Conservation (phyloP, 92 coral and sea anemone genomes). For the Zoanthus solanderi region DNA sequence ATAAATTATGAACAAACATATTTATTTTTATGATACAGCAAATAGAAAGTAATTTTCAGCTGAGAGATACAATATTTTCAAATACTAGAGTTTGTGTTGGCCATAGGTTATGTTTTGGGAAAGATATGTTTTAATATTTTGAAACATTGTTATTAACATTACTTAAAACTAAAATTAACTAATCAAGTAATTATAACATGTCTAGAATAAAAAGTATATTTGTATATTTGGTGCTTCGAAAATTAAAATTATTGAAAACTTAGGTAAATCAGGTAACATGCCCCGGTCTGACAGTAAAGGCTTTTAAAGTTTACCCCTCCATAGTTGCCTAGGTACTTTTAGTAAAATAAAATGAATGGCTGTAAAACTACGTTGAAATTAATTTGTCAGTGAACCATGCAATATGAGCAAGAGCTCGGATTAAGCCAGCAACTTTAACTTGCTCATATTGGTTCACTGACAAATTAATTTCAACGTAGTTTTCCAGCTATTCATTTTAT, state of each 20-base stretch:
- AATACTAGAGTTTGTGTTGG: slow-evolving; percentile 4
- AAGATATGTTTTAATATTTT: not conserved
- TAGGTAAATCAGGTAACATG: too few relatives aligned
- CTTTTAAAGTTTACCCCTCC: too few relatives aligned
- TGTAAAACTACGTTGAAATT: too few relatives aligned
- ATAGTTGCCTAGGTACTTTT: too few relatives aligned
- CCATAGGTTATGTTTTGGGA: not conserved
- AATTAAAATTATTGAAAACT: not conserved
- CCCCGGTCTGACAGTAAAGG: too few relatives aligned
- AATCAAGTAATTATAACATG: slow-evolving; percentile 12
- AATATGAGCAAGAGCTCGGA: too few relatives aligned
- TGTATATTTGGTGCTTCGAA: not conserved
- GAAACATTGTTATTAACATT: not conserved
- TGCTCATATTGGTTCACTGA: too few relatives aligned
- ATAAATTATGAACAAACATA: not conserved
- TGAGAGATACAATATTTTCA: not conserved
- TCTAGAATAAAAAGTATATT: not conserved
- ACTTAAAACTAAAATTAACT: not conserved
- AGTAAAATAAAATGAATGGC: too few relatives aligned
- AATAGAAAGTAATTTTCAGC: slow-evolving; percentile 17
- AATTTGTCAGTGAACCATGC: too few relatives aligned
- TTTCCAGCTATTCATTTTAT: too few relatives aligned
- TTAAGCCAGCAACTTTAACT: too few relatives aligned
- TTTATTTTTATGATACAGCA: not conserved
- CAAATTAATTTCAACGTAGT: too few relatives aligned